Percentiles rank a stretch among this genome's conserved stretches.
Conservation (phyloP, 2,797 vertebrate genomes). For the Sebastes matsubarae region DNA sequence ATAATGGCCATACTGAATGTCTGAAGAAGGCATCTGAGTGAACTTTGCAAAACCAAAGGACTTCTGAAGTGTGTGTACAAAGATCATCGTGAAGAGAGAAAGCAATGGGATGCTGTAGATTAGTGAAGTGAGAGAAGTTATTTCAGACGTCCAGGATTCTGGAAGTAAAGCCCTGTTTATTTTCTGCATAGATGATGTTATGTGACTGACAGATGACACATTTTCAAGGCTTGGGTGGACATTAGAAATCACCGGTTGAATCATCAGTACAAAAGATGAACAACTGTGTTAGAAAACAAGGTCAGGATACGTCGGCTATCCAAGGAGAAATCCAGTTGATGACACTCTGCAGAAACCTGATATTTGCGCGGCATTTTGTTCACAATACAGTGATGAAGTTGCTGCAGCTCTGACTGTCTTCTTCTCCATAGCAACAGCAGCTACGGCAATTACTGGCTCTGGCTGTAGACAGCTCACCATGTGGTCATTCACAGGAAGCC, state of each 20-base stretch:
- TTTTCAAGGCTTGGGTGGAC: not conserved
- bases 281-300: not conserved
- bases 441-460: not conserved
- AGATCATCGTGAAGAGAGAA: not conserved
- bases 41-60: too few species aligned
- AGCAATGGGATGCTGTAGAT: not conserved
- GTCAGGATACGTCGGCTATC: not conserved
- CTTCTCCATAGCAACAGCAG: not conserved
- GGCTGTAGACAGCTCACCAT: not conserved
- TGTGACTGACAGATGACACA: not conserved
- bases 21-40: too few species aligned
- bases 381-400: not conserved
- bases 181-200: not conserved
- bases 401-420: not conserved
- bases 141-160: not conserved
- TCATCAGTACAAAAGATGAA: not conserved
- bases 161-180: not conserved
- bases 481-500: not conserved
- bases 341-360: not conserved
- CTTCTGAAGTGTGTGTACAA: not conserved
- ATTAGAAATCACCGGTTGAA: not conserved
- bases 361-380: not conserved
- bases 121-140: not conserved
- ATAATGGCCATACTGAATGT: too few species aligned
- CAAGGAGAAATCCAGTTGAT: not conserved